Percentiles rank a stretch among this genome's conserved stretches.
Conservation (phyloP, 1,140 invertebrate genomes). For the Triops longicaudatus region DNA sequence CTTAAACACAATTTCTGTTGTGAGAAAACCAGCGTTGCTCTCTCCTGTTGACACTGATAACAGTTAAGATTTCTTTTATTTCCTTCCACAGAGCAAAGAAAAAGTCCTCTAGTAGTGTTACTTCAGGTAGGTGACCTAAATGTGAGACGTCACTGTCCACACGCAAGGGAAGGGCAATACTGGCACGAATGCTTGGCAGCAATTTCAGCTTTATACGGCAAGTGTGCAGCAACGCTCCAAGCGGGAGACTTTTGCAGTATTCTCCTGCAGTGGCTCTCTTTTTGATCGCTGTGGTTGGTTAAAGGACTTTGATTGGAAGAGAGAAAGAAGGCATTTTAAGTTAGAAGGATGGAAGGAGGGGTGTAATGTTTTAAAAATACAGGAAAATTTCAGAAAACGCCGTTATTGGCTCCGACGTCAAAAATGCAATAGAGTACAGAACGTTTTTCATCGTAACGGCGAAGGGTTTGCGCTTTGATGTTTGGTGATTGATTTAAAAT, state of each 20-base stretch:
- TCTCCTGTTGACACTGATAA: too few species aligned
- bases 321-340: neutral
- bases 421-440: neutral
- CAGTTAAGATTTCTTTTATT: too few species aligned
- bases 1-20: too few species aligned
- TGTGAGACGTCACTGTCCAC: neutral
- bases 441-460: neutral
- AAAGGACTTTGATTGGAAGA: neutral
- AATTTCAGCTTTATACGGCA: neutral
- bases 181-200: neutral
- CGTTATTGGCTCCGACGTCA: neutral
- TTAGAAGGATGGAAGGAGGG: too few species aligned
- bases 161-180: neutral
- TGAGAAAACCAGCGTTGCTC: too few species aligned
- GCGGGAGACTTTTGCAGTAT: neutral
- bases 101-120: too few species aligned
- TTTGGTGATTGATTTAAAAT: slow-evolving; percentile 12
- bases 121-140: too few species aligned
- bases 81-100: too few species aligned
- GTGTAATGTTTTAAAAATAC: too few species aligned
- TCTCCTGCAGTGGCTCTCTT: neutral
- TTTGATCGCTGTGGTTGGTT: neutral
- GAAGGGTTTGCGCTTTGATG: neutral
- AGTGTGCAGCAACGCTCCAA: neutral
- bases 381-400: neutral